Evolutionary conservation across 2,113 vertebrate genomes (phyloP), one percentile per base, ranked within the genome.

Genomic region (Podilymbus podiceps): DNA sequence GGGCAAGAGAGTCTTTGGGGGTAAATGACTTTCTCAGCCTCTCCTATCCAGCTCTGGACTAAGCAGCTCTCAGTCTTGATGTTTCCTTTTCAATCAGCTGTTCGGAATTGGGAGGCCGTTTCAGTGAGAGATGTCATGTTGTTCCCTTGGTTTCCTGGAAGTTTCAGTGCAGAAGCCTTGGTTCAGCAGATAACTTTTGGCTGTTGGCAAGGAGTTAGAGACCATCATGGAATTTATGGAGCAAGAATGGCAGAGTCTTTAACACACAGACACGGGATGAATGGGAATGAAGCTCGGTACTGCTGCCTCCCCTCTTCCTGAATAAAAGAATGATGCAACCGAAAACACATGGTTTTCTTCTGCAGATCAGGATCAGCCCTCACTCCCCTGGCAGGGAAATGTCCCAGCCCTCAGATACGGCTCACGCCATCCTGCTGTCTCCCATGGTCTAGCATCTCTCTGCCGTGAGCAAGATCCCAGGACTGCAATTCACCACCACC

Each of bases 151-250:
- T 75, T 94, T 84, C 68, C 75, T 73, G 40, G 42, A 85, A 94
- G 27, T 78, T 93, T 55, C 52, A 66, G 33, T 63, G 46, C 60
- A 92, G 86, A 97, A 96, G 33, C 46, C 67, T 91, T 93, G 88
- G 92, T 92, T 93, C 91, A 97, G 75, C 95, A 93, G 47, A 63
- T 88, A 94, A 94, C 79, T 97, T 50, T 47, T 68, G 63, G 28
- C 76, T 83, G 49, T 47, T 2, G 2, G 35, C 67, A 87, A 92
- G 60, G 75, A 77, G 68, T 76, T 87, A 85, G 79, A 88, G 63
- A 78, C 77, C 59, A 66, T 46, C 0, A 1, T 67, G 72, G 59
- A 92, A 95, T 92, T 94, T 89, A 89, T 89, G 83, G 46, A 87
- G 73, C 80, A 85, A 81, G 64, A 94, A 90, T 5, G 2, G 55